These are phyloP conservation scores for Perithous albicinctus DNA, from an alignment of 2,888 invertebrate species.

Conservation along the genomic window DNA sequence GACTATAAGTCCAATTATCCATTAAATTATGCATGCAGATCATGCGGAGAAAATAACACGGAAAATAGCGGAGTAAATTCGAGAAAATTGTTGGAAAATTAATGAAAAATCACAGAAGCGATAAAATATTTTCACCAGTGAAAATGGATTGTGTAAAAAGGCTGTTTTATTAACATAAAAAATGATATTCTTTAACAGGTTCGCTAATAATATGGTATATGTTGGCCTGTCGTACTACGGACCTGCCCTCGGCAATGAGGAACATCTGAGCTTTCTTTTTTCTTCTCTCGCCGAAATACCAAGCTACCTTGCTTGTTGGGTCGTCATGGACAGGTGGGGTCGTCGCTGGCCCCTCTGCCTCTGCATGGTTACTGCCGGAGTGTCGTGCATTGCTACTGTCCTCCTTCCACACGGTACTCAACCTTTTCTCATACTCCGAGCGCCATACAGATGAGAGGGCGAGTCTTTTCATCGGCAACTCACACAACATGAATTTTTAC, in stretches of 20 bases:
- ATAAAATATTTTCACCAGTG: too few relatives aligned
- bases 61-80: too few relatives aligned
- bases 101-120: too few relatives aligned
- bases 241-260: slow-evolving; percentile 94
- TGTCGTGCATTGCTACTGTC: slow-evolving; percentile 94
- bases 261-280: slow-evolving; percentile 95
- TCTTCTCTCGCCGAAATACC: slow-evolving; percentile 95
- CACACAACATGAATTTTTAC: neutral
- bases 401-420: slow-evolving; percentile 90
- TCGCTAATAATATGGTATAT: slow-evolving; percentile 96
- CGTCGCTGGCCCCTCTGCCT: slow-evolving; percentile 95
- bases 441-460: neutral
- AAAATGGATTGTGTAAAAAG: neutral
- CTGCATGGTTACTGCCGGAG: slow-evolving; percentile 89
- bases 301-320: slow-evolving; percentile 94
- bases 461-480: neutral
- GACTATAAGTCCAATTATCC: too few relatives aligned
- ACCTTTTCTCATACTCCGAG: neutral
- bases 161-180: neutral
- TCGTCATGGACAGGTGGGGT: slow-evolving; percentile 95
- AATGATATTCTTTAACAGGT: slow-evolving; percentile 84
- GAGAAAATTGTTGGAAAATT: too few relatives aligned
- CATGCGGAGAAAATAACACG: too few relatives aligned
- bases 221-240: slow-evolving; percentile 96
- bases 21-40: too few relatives aligned